Percentiles rank a stretch among this genome's conserved stretches.
Conservation (phyloP, 2,888 invertebrate genomes). For the Pilophorus perplexus region DNA sequence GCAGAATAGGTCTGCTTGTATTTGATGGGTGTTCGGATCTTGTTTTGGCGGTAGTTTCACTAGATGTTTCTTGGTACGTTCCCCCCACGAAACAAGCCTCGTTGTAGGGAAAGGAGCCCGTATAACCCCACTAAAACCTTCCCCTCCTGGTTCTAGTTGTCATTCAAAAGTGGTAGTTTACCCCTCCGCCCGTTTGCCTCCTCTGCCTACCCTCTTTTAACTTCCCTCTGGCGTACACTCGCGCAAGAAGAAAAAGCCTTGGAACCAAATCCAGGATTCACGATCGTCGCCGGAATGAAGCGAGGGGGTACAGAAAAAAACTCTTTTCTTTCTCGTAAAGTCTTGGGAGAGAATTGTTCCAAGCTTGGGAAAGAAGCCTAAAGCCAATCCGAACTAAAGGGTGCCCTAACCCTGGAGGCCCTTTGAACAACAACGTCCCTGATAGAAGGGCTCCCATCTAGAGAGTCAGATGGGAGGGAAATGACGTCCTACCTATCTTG, state of each 20-base stretch:
- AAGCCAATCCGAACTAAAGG: constrained; percentile 39
- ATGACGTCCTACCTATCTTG: constrained; percentile 39
- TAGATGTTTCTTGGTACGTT: constrained; percentile 31
- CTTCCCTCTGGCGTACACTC: not conserved
- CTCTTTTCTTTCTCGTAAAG: constrained; percentile 39
- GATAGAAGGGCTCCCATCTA: constrained; percentile 37
- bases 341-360: constrained; percentile 35
- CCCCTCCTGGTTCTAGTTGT: constrained; percentile 31
- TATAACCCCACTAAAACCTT: constrained; percentile 37
- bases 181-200: too few relatives aligned
- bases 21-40: constrained; percentile 38
- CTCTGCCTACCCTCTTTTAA: constrained; percentile 15
- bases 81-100: constrained; percentile 11
- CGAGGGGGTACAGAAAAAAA: constrained; percentile 22
- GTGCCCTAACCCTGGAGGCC: constrained; percentile 21
- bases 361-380: constrained; percentile 19
- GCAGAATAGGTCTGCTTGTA: constrained; percentile 28
- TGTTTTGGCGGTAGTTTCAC: constrained; percentile 37
- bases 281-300: constrained; percentile 29
- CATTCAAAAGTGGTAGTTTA: constrained; percentile 41
- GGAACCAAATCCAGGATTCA: constrained; percentile 39
- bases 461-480: not conserved
- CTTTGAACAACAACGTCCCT: constrained; percentile 38
- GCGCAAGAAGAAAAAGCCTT: not conserved
- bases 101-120: constrained; percentile 13